Conservation (phyloP, 2,888 invertebrate genomes). For the Prosopocoilus inquinatus region DNA sequence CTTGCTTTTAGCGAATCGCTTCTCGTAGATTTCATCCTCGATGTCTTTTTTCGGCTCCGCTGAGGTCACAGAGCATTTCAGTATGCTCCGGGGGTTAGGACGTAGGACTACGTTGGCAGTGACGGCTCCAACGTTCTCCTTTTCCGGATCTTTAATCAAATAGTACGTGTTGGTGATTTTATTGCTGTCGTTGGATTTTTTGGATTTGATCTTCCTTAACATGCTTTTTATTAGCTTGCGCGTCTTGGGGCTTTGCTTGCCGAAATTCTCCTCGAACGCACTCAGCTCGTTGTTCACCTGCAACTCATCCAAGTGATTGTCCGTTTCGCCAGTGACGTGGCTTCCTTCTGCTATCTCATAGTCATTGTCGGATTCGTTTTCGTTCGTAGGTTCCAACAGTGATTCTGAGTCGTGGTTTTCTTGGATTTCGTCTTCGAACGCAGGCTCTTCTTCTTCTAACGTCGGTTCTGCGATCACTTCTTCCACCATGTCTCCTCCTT, state of each 20-base stretch:
- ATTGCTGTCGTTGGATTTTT: constrained; percentile 11
- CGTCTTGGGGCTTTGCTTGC: constrained; percentile 2
- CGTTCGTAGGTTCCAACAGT: constrained; percentile 19
- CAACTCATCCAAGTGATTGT: constrained; percentile 13
- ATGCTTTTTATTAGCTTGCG: constrained; percentile 22
- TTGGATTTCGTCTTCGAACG: background rate
- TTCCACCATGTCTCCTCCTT: background rate
- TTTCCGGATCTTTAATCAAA: constrained; percentile 41
- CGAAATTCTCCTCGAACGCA: constrained; percentile 13
- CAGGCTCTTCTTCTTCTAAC: background rate
- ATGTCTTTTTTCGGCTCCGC: constrained; percentile 23
- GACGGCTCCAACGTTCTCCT: constrained; percentile 40
- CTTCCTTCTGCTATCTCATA: constrained; percentile 40
- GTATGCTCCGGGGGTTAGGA: constrained; percentile 43
- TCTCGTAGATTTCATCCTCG: constrained; percentile 28
- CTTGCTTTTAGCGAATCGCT: constrained; percentile 39
- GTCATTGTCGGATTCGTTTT: constrained; percentile 33
- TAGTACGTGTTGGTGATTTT: constrained; percentile 31
- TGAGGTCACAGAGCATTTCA: constrained; percentile 36
- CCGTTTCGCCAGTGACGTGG: constrained; percentile 37
- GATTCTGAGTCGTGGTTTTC: background rate
- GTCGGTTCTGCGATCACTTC: background rate
- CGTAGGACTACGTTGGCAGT: constrained; percentile 25
- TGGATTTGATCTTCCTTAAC: constrained; percentile 1
- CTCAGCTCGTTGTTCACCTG: constrained; percentile 22